Conservation (phyloP, 2,888 invertebrate genomes). For the Eupelmus urozonus region DNA sequence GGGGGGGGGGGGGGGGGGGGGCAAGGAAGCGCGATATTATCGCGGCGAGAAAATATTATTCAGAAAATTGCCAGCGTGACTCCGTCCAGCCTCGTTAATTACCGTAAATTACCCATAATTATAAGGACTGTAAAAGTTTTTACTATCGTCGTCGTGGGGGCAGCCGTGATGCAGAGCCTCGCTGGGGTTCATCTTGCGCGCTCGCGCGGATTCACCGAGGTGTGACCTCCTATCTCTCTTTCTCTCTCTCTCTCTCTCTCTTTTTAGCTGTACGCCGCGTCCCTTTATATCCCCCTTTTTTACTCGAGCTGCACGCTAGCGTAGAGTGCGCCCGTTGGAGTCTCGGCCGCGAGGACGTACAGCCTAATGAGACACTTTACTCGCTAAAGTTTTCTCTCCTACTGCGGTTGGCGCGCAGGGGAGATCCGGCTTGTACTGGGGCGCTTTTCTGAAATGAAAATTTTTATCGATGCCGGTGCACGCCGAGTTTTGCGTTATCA, state of each 20-base stretch:
- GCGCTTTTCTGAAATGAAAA: too few species aligned
- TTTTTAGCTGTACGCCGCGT: not conserved
- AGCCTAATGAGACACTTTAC: not conserved
- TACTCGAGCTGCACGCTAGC: not conserved
- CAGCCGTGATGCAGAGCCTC: constrained; percentile 74
- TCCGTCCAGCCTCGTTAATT: constrained; percentile 77
- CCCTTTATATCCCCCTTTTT: not conserved
- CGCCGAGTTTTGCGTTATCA: too few species aligned
- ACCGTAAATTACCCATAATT: constrained; percentile 77
- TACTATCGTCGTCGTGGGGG: constrained; percentile 77
- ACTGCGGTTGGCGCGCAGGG: too few species aligned
- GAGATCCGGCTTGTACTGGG: too few species aligned
- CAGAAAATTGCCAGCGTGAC: constrained; percentile 77
- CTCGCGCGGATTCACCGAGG: constrained; percentile 70
- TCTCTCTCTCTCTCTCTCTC: constrained; percentile 36
- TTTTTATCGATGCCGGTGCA: too few species aligned
- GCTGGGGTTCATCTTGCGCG: constrained; percentile 72
- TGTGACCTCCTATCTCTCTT: constrained; percentile 63
- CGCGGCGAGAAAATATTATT: constrained; percentile 74
- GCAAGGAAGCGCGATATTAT: constrained; percentile 74
- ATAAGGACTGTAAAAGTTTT: constrained; percentile 77
- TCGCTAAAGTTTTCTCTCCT: not conserved
- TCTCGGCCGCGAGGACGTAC: not conserved
- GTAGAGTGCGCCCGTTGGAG: not conserved
- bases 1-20: too few species aligned